These are phyloP conservation scores for Centropus unirufus DNA, from an alignment of 2,113 vertebrate species.

Conservation along the genomic window DNA sequence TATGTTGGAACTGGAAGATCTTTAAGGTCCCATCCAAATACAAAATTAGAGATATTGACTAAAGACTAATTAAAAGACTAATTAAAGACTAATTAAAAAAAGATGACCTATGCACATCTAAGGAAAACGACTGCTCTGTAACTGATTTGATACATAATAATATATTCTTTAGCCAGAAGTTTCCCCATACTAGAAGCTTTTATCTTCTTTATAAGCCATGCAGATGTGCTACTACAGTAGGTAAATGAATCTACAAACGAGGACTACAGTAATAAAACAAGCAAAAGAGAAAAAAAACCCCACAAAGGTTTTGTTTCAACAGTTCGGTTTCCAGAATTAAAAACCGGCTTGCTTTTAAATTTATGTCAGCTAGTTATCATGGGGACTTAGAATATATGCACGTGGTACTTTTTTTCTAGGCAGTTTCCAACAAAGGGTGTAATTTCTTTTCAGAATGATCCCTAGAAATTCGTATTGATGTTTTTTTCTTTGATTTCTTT, in stretches of 20 bases:
- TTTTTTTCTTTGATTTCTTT: background rate
- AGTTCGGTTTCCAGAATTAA: background rate
- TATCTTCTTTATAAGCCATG: background rate
- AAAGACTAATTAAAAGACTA: background rate
- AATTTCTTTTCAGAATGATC: background rate
- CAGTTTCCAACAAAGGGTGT: background rate
- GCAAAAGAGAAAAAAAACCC: background rate
- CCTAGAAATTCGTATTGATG: background rate
- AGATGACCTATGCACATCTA: background rate
- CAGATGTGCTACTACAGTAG: background rate
- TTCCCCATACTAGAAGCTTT: background rate
- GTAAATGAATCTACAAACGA: background rate
- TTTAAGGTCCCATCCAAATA: no score
- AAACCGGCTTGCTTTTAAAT: background rate
- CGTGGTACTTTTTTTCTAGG: background rate
- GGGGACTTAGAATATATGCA: background rate
- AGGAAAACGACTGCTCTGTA: background rate
- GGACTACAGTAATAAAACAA: background rate
- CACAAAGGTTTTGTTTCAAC: background rate
- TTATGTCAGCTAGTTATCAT: background rate
- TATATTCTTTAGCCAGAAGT: background rate
- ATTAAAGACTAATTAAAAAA: background rate
- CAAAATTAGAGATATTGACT: background rate
- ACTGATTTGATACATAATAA: background rate
- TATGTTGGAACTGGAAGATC: no score